A percentile compares a stretch with the other conserved stretches of the same genome.
phyloP scores from a whole-genome alignment of 2,888 invertebrate species.

The Plusia festucae region DNA sequence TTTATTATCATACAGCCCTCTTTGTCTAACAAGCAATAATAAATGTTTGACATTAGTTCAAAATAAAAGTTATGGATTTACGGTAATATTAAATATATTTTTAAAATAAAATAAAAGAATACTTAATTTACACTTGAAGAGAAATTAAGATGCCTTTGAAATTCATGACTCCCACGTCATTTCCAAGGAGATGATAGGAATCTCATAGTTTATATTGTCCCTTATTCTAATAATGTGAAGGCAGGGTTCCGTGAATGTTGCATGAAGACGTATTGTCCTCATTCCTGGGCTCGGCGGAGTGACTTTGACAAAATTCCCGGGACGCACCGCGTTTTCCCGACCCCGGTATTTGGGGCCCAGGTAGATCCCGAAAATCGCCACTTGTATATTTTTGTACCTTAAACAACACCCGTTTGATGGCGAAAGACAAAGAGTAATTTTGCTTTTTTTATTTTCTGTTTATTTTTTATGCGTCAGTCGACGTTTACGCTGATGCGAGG shows the following conservation, averaged over 20 bases:
- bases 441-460: constrained; percentile 40
- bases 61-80: too few species aligned
- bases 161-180: constrained; percentile 45
- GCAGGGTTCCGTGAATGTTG: constrained; percentile 77
- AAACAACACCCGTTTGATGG: constrained; percentile 48
- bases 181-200: constrained; percentile 66
- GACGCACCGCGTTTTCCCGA: constrained; percentile 49
- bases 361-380: constrained; percentile 54
- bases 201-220: constrained; percentile 75
- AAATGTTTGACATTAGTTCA: too few species aligned
- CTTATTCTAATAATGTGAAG: constrained; percentile 76
- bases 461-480: constrained; percentile 37
- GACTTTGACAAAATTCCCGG: constrained; percentile 83
- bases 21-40: too few species aligned
- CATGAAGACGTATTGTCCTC: constrained; percentile 81
- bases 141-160: constrained; percentile 50
- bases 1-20: too few species aligned
- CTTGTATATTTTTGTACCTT: constrained; percentile 52
- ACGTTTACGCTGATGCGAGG: constrained; percentile 35
- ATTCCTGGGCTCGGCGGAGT: constrained; percentile 69
- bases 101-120: too few species aligned
- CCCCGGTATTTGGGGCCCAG: constrained; percentile 51
- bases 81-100: too few species aligned
- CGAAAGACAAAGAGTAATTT: constrained; percentile 51
- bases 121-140: constrained; percentile 13